Evolutionary conservation across 2,113 vertebrate species (phyloP).

Genomic region (Poeciliopsis occidentalis): DNA sequence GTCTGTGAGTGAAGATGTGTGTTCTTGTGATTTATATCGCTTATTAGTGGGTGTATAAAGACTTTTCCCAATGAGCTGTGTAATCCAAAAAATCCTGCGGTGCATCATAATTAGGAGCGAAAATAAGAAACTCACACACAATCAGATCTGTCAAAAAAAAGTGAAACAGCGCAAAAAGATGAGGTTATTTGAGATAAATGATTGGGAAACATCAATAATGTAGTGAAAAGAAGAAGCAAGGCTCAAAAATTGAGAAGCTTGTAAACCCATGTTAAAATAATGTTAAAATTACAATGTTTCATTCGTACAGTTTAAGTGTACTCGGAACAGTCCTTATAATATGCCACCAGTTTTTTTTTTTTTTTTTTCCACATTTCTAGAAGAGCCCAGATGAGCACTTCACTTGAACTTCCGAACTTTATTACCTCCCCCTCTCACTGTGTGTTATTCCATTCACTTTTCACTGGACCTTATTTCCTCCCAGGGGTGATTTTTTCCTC

Average conservation of each 20-base stretch:
- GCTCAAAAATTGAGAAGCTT: not conserved
- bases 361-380: not conserved
- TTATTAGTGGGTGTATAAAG: constrained; percentile 41
- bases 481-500: not conserved
- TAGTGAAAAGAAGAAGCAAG: not conserved
- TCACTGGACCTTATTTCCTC: constrained; percentile 24
- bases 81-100: constrained; percentile 45
- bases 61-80: constrained; percentile 57
- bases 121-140: constrained; percentile 25
- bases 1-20: constrained; percentile 26
- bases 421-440: constrained; percentile 27
- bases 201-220: not conserved
- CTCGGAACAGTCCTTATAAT: constrained; percentile 10
- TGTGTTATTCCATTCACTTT: constrained; percentile 31
- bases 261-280: not conserved
- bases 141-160: constrained; percentile 7
- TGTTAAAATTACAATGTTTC: not conserved
- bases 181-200: not conserved
- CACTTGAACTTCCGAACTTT: constrained; percentile 26
- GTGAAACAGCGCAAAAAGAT: not conserved
- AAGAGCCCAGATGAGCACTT: constrained; percentile 10
- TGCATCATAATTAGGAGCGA: constrained; percentile 39
- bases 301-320: constrained; percentile 3
- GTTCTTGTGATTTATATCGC: constrained; percentile 47
- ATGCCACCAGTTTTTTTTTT: constrained; percentile 12